These are phyloP conservation scores for Leucophora obtusa DNA, from an alignment of 2,888 invertebrate species.

Conservation along the genomic window DNA sequence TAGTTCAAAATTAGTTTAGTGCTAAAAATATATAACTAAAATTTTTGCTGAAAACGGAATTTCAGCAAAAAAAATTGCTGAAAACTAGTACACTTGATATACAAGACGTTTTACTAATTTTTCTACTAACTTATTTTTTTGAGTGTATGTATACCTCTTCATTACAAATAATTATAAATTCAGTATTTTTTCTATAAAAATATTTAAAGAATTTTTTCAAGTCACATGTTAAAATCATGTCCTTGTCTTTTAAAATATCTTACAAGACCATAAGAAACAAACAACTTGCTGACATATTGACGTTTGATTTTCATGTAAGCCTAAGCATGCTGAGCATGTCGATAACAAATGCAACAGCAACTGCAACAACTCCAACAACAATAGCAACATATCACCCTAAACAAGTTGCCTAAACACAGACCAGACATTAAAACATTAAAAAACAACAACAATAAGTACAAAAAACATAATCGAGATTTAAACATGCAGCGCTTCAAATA, in stretches of 20 bases:
- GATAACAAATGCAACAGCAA: constrained; percentile 67
- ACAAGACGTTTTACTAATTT: no score
- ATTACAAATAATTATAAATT: no score
- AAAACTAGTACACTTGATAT: no score
- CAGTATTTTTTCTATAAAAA: background rate
- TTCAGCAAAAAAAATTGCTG: no score
- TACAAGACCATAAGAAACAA: constrained; percentile 55
- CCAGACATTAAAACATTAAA: constrained; percentile 32
- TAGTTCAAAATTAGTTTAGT: no score
- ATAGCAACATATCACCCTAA: constrained; percentile 61
- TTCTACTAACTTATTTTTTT: no score
- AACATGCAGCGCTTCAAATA: constrained; percentile 54
- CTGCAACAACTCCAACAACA: constrained; percentile 61
- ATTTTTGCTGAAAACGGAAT: no score
- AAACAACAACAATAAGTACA: constrained; percentile 8
- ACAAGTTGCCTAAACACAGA: constrained; percentile 61
- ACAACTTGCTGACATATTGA: constrained; percentile 70
- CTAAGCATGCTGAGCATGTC: constrained; percentile 75
- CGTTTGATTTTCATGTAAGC: constrained; percentile 69
- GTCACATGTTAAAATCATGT: constrained; percentile 64
- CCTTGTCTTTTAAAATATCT: constrained; percentile 62
- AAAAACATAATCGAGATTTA: constrained; percentile 50
- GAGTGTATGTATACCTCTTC: no score
- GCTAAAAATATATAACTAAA: no score
- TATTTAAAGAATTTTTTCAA: constrained; percentile 47